phyloP scores from a whole-genome alignment of 2,888 invertebrate genomes.

The Caenorhabditis macrosperma region DNA sequence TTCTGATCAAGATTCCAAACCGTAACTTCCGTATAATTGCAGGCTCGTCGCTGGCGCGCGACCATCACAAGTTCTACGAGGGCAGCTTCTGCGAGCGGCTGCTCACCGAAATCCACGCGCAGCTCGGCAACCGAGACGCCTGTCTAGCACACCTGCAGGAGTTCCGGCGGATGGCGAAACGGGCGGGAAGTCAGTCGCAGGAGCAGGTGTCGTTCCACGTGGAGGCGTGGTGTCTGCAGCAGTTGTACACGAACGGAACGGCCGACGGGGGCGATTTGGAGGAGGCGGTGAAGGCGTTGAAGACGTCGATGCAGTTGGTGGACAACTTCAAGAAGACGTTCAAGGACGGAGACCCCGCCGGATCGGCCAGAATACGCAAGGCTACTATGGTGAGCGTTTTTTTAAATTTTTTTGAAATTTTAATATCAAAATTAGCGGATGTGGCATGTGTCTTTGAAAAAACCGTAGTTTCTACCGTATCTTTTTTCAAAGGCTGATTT shows the following conservation, averaged over 20 bases:
- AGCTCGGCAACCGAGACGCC: constrained; percentile 10
- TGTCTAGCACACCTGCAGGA: constrained; percentile 2
- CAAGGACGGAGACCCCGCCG: constrained; percentile 1
- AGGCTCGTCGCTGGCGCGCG: constrained; percentile 14
- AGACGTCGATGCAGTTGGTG: constrained; percentile 8
- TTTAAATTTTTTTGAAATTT: no score
- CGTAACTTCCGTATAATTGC: neutral
- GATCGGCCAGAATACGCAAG: neutral
- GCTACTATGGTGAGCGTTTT: constrained; percentile 18
- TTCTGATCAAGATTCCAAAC: neutral
- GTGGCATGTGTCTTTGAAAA: no score
- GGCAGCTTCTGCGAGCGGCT: constrained; percentile 21
- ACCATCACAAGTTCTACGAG: constrained; percentile 15
- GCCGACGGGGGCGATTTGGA: constrained; percentile 20
- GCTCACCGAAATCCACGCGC: constrained; percentile 26
- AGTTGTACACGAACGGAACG: constrained; percentile 19
- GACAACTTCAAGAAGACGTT: neutral
- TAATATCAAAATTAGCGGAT: no score
- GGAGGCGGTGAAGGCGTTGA: constrained; percentile 4
- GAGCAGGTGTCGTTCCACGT: constrained; percentile 50
- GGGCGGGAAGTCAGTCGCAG: constrained; percentile 29
- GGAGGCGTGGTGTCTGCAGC: constrained; percentile 50
- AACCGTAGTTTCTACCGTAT: no score
- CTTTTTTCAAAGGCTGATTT: no score
- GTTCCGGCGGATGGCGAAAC: constrained; percentile 9